Conservation (phyloP, 1,140 invertebrate genomes). For the Drosophila punjabiensis region DNA sequence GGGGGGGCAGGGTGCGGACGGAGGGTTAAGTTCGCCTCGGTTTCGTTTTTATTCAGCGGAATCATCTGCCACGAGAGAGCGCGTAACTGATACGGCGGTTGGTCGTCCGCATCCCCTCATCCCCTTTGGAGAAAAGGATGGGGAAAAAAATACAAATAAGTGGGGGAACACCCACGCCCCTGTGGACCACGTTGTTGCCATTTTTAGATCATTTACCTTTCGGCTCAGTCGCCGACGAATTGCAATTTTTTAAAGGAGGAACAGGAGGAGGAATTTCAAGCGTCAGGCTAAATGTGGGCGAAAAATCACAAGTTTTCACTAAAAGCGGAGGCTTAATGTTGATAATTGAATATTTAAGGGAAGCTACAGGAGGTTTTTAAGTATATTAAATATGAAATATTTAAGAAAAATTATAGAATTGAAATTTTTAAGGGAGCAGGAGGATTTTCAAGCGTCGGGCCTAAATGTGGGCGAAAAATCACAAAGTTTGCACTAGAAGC, state of each 20-base stretch:
- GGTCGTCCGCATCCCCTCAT: neutral
- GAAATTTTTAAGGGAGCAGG: neutral
- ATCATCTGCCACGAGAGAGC: constrained; percentile 69
- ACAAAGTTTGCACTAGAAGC: neutral
- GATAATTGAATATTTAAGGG: constrained; percentile 4
- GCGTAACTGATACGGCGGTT: constrained; percentile 64
- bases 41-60: constrained; percentile 58
- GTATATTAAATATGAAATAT: neutral
- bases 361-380: neutral
- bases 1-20: neutral
- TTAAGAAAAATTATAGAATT: neutral
- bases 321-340: neutral
- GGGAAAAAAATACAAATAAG: neutral
- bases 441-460: constrained; percentile 2
- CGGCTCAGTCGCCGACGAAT: constrained; percentile 8
- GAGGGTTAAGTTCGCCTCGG: constrained; percentile 45
- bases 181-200: constrained; percentile 16
- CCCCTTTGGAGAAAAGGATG: neutral
- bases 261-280: neutral
- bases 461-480: neutral
- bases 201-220: constrained; percentile 49
- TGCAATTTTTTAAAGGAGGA: constrained; percentile 6
- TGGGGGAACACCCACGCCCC: neutral
- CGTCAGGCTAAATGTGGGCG: constrained; percentile 1
- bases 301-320: neutral